Base-by-base conservation (phyloP, 2,797 vertebrate genomes). In the Notolabrus celidotus region DNA sequence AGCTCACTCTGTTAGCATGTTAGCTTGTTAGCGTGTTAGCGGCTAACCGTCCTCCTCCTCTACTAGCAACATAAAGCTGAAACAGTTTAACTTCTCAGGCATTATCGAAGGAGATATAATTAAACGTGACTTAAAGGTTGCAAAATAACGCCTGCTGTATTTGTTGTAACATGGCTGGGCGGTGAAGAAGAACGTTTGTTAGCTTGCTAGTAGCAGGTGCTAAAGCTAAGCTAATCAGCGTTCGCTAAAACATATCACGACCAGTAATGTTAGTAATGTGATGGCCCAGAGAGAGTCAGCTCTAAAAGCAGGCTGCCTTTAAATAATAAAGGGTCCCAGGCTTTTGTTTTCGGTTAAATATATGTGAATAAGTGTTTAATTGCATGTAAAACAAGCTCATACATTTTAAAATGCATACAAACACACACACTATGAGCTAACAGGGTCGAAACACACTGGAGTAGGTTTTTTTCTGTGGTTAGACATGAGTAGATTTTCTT, bases 141-240 rank as follows among this genome's bases (percentile, higher is more conserved):
- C 29, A 42, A 69, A 71, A 80, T 95, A 95, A 95, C 94, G 94
- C 93, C 93, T 96, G 95, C 90, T 95, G 90, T 86, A 90, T 81
- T 93, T 92, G 90, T 93, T 83, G 93, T 94, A 96, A 97, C 94
- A 97, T 96, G 95, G 96, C 95, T 94, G 96, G 92, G 94, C 29
- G n/a, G 85, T 86, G 89, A n/a, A 91, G 92, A 92, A 93, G 93
- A 94, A 71, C 65, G 69, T 45, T 93, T 89, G 77, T 67, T 73
- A 77, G 85, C 74, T 71, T 76, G 54, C 57, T 73, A 82, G 79
- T 75, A 52, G 43, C 36, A 15, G 54, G 17, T 54, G 88, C 84
- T 85, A 86, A 16, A 86, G 88, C 84, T 85, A 86, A 16, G 86
- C 83, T 86, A 88, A 82, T 62, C 49, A 66, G 31, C 60, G 31